Evolutionary conservation across 2,113 vertebrate genomes (phyloP).

Genomic region (human): GRCh38 chr16:17085001-17085500

Average conservation of each 20-base stretch:
- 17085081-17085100: neutral
- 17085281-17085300: neutral
- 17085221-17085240: neutral
- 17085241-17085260: neutral
- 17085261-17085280: neutral
- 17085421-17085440: neutral
- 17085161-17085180: conserved; percentile 4
- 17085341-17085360: neutral
- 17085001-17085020: neutral
- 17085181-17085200: neutral
- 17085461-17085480: neutral
- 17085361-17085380: neutral
- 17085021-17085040: neutral
- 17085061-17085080: neutral
- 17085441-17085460: neutral
- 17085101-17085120: neutral
- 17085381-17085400: neutral
- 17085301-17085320: neutral
- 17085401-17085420: neutral
- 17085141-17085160: neutral
- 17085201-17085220: neutral
- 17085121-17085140: neutral
- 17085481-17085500: neutral
- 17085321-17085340: neutral
- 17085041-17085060: neutral